Evolutionary conservation across 2,888 invertebrate species (phyloP), one percentile per base, ranked within the genome.

Genomic region (Epicampocera succincta): DNA sequence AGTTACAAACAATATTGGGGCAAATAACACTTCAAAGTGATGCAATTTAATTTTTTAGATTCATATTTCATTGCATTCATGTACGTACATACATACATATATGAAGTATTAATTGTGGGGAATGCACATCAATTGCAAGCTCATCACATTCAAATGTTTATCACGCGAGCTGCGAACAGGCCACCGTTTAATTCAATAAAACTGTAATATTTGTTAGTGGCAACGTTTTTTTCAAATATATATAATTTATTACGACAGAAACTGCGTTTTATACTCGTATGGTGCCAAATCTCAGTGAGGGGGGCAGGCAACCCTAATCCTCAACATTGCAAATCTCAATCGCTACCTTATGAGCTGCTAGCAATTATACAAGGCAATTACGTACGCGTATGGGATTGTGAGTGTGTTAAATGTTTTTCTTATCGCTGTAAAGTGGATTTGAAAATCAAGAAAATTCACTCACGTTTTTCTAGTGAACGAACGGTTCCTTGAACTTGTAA

Each of bases 401-500:
- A 48, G 9, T 38, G 13, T 46, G 1, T 19, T 9, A 52, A 40
- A 58, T 60, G 29, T 13, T 42, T n/a, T 40, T 29, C 46, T 66
- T 66, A 75, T 75, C 74, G n/a, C 13, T 29, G 1, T 19, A 38
- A 25, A 60, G 33, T 56, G 42, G 19, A 48, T 63, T 38, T 13
- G 12, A 33, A 54, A 56, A 50, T 21, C 12, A 29, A 42, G 12
- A 6, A 25, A 21, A 29, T 54, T 29, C 29, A 68, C 0, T 42
- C 19, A 48, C 17, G 72, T 63, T 73, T 73, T 17, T 60, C 40
- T 2, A 29, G 29, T 29, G 29, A 40, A 19, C 40, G 38, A 21
- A 8, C 0, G 48, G 85, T 86, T 87, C 86, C 86, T 87, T 88
- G 89, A 88, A 88, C 89, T 87, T 89, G 88, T 77, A 84, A 81